These are phyloP conservation scores for Onychostruthus taczanowskii DNA, from an alignment of 2,113 vertebrate genomes.

Conservation along the genomic window DNA sequence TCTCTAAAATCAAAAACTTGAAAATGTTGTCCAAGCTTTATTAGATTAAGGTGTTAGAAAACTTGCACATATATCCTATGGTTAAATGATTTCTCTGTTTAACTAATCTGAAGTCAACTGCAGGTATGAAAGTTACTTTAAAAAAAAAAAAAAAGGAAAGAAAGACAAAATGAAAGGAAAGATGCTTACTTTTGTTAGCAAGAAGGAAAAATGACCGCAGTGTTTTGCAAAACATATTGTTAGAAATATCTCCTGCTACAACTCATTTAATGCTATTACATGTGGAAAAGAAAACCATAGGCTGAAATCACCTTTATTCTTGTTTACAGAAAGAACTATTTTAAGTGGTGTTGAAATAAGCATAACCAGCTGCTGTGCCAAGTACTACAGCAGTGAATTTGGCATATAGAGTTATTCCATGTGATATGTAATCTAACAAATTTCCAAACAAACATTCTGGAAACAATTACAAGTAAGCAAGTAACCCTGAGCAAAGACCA, in stretches of 20 bases:
- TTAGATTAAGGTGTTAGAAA: neutral
- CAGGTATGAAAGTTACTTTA: neutral
- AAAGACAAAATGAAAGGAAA: neutral
- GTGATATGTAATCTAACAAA: slow-evolving; percentile 79
- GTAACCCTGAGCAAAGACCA: slow-evolving; percentile 64
- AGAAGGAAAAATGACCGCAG: neutral
- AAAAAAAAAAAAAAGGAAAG: too few species aligned
- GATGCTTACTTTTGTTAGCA: neutral
- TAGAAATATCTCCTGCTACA: neutral
- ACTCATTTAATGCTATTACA: neutral
- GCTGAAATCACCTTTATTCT: slow-evolving; percentile 42
- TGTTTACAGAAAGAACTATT: slow-evolving; percentile 46
- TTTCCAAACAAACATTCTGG: slow-evolving; percentile 89
- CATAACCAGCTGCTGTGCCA: slow-evolving; percentile 46
- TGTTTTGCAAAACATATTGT: neutral
- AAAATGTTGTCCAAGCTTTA: neutral
- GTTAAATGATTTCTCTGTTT: neutral
- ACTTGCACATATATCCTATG: neutral
- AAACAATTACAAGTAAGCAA: slow-evolving; percentile 82
- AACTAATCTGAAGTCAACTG: neutral
- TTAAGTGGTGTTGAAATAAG: slow-evolving; percentile 61
- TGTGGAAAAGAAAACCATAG: neutral
- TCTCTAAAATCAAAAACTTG: neutral
- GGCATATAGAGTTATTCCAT: slow-evolving; percentile 70
- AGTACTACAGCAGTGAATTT: slow-evolving; percentile 67